phyloP scores from a whole-genome alignment of 2,113 vertebrate genomes.

The Callaeas wilsoni region DNA sequence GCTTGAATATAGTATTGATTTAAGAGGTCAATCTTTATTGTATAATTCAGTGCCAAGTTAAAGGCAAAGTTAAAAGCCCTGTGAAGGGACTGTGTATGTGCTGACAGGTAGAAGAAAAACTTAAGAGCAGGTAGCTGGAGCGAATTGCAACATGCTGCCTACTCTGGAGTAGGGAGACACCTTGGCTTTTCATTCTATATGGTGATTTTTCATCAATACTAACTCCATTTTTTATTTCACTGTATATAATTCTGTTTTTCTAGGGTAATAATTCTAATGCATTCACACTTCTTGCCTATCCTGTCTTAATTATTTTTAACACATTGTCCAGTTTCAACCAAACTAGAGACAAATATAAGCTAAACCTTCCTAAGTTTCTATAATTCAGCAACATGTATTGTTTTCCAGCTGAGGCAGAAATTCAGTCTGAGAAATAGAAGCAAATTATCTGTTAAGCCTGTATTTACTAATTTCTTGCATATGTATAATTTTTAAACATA shows the following conservation, averaged over 20 bases:
- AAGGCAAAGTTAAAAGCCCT: neutral
- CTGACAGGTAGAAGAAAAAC: neutral
- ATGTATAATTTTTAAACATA: neutral
- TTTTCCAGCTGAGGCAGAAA: neutral
- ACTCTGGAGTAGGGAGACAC: neutral
- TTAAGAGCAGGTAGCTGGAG: neutral
- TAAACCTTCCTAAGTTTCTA: neutral
- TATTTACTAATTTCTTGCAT: neutral
- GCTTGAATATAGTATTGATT: neutral
- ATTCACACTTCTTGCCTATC: neutral
- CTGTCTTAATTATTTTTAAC: neutral
- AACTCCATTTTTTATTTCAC: neutral
- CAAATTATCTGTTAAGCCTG: neutral
- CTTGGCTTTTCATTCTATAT: neutral
- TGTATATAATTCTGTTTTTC: neutral
- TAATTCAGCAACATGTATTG: neutral
- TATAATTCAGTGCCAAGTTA: neutral
- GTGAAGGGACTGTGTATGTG: neutral
- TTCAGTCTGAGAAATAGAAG: neutral
- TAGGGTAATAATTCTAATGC: neutral
- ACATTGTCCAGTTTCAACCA: neutral
- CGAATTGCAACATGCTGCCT: neutral
- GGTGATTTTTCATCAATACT: neutral
- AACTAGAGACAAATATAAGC: neutral
- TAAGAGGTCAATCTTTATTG: neutral